phyloP scores from a whole-genome alignment of 2,888 invertebrate genomes.

The Nomada goodeniana region DNA sequence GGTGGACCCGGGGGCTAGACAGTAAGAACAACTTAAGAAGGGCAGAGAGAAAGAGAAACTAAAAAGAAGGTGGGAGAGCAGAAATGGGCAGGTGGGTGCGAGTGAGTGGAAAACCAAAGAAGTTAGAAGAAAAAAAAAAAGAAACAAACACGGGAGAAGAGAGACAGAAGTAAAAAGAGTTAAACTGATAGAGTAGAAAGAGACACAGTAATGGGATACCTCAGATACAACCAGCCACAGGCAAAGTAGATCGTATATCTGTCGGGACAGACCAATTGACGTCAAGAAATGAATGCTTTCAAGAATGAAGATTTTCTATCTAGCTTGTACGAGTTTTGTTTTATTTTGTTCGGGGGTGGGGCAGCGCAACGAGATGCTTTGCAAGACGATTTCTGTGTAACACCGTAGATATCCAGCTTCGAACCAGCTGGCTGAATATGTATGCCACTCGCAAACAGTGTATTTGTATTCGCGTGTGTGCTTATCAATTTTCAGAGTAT shows the following conservation, averaged over 20 bases:
- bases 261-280: constrained; percentile 72
- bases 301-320: constrained; percentile 50
- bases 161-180: constrained; percentile 38
- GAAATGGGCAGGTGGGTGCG: neutral
- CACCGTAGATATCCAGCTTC: constrained; percentile 13
- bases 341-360: constrained; percentile 15
- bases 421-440: neutral
- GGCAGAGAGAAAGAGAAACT: neutral
- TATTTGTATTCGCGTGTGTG: constrained; percentile 2
- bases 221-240: constrained; percentile 94
- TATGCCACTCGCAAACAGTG: neutral
- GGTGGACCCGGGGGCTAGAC: neutral
- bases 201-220: constrained; percentile 85
- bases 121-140: constrained; percentile 11
- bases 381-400: constrained; percentile 49
- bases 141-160: neutral
- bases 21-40: neutral
- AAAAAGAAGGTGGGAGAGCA: neutral
- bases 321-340: constrained; percentile 37
- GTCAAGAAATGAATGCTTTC: constrained; percentile 64
- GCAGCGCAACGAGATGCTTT: constrained; percentile 69
- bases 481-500: constrained; percentile 22
- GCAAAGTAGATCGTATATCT: constrained; percentile 89
- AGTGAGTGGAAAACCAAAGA: constrained; percentile 4
- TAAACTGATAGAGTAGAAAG: constrained; percentile 62